Percentiles rank a stretch among this genome's conserved stretches.
Conservation (phyloP, 2,888 invertebrate genomes). For the Lordiphosa andalusiaca region DNA sequence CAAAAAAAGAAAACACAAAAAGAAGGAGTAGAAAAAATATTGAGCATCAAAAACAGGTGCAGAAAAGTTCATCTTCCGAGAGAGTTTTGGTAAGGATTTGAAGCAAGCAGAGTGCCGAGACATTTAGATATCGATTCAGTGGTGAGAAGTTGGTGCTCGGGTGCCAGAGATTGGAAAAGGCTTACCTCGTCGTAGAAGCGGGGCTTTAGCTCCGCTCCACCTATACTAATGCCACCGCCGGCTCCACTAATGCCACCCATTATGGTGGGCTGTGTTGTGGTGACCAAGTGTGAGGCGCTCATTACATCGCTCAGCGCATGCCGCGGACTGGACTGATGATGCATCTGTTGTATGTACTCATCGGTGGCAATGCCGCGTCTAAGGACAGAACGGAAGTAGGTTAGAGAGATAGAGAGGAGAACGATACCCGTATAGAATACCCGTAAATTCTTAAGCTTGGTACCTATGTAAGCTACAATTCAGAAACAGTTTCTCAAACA, state of each 20-base stretch:
- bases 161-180: not conserved
- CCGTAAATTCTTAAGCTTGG: too few species aligned
- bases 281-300: conserved; percentile 75
- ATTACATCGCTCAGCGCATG: conserved; percentile 79
- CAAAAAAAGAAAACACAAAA: conserved; percentile 55
- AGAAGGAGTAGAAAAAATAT: conserved; percentile 46
- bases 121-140: conserved; percentile 59
- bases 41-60: conserved; percentile 61
- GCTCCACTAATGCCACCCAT: conserved; percentile 78
- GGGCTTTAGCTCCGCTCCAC: conserved; percentile 82
- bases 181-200: conserved; percentile 80
- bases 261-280: conserved; percentile 61
- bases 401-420: not conserved
- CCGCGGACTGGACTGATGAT: conserved; percentile 76
- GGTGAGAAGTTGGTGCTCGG: conserved; percentile 21
- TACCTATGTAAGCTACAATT: too few species aligned
- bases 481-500: too few species aligned
- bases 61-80: conserved; percentile 53
- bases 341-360: conserved; percentile 85
- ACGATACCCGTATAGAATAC: too few species aligned
- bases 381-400: conserved; percentile 5
- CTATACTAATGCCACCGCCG: conserved; percentile 75
- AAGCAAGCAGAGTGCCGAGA: conserved; percentile 72
- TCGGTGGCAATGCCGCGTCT: conserved; percentile 87
- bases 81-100: conserved; percentile 31